A percentile compares a stretch with the other conserved stretches of the same genome.
phyloP scores from a whole-genome alignment of 2,888 invertebrate genomes.

The Meloe dianella region DNA sequence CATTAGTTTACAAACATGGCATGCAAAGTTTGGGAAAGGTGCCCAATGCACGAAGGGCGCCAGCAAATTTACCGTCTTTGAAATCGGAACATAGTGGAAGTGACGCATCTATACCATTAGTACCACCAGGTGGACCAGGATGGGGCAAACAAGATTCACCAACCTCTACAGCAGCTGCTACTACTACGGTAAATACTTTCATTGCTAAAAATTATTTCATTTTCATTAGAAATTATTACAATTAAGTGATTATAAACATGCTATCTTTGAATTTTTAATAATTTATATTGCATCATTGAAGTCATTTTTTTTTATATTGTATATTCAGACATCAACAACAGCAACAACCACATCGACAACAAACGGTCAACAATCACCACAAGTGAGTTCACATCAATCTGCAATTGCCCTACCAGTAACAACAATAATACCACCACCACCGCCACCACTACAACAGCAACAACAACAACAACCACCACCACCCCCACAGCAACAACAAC shows the following conservation, averaged over 20 bases:
- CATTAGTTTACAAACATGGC: constrained; percentile 97
- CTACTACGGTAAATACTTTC: constrained; percentile 42
- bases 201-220: not conserved
- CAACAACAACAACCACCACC: constrained; percentile 39
- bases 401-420: constrained; percentile 55
- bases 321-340: constrained; percentile 32
- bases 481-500: constrained; percentile 41
- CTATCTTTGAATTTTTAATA: no score
- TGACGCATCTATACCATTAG: constrained; percentile 79
- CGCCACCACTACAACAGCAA: constrained; percentile 26
- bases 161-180: constrained; percentile 53
- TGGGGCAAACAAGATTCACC: constrained; percentile 70
- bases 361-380: constrained; percentile 40
- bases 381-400: constrained; percentile 54
- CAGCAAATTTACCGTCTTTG: constrained; percentile 98
- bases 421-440: constrained; percentile 49
- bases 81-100: constrained; percentile 91
- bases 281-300: not conserved
- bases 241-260: no score
- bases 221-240: no score
- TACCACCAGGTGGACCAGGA: constrained; percentile 81
- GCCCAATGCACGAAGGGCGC: constrained; percentile 96
- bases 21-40: constrained; percentile 99
- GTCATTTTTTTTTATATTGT: constrained; percentile 12
- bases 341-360: constrained; percentile 39